These are phyloP conservation scores for Trochalopteron elliotii DNA, from an alignment of 2,113 vertebrate genomes.

Conservation along the genomic window DNA sequence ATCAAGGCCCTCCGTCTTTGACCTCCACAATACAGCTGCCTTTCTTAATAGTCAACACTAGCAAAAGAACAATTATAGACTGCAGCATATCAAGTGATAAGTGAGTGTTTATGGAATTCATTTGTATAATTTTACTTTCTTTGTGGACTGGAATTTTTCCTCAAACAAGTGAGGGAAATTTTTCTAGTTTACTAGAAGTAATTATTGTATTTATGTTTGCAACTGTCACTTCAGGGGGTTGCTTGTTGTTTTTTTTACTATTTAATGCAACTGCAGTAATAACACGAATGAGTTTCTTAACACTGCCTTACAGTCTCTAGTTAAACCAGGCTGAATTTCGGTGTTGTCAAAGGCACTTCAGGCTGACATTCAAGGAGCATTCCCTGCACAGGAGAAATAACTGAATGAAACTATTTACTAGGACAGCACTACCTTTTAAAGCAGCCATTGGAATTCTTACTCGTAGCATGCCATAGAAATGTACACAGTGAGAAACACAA, in stretches of 20 bases:
- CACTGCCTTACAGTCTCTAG: not conserved
- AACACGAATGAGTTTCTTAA: not conserved
- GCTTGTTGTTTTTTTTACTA: not conserved
- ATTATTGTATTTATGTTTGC: not conserved
- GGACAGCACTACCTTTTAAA: not conserved
- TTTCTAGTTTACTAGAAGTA: not conserved
- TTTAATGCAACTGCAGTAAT: not conserved
- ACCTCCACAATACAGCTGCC: slow-evolving; percentile 87
- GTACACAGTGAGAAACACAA: not conserved
- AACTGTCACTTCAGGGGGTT: not conserved
- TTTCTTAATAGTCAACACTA: slow-evolving; percentile 87
- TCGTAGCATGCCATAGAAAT: not conserved
- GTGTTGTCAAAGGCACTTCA: not conserved
- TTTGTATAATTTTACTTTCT: not conserved
- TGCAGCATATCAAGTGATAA: slow-evolving; percentile 91
- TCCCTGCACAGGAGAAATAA: not conserved
- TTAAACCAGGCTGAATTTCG: not conserved
- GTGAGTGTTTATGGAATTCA: slow-evolving; percentile 64
- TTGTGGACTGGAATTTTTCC: not conserved
- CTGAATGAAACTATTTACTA: not conserved
- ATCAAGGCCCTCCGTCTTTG: slow-evolving; percentile 76
- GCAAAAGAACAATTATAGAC: slow-evolving; percentile 86
- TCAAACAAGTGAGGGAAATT: not conserved
- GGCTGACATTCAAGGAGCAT: not conserved
- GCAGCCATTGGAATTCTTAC: not conserved